phyloP scores from a whole-genome alignment of 2,113 vertebrate species.

The Taxidea taxus region DNA sequence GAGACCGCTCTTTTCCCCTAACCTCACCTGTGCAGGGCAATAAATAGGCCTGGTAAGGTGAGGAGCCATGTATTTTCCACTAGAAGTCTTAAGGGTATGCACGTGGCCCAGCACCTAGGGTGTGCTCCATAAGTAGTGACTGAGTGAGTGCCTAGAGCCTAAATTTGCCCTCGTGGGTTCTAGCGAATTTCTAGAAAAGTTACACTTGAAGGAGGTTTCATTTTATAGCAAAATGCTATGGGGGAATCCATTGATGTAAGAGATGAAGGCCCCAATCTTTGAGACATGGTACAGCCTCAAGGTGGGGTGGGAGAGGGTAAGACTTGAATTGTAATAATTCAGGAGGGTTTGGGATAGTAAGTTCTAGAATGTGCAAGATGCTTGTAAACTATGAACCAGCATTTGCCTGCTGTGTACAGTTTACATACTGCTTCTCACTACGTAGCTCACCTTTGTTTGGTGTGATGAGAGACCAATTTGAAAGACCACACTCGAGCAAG shows the following conservation, averaged over 20 bases:
- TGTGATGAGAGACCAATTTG: background rate
- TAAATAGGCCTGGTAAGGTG: background rate
- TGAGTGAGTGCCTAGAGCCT: background rate
- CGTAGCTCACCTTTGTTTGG: background rate
- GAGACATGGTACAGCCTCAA: background rate
- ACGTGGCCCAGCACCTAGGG: background rate
- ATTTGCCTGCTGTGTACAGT: background rate
- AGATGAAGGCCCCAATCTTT: background rate
- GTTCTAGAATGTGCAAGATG: background rate
- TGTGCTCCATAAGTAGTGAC: background rate
- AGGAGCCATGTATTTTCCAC: background rate
- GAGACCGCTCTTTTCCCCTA: background rate
- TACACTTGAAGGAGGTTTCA: background rate
- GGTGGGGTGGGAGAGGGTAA: background rate
- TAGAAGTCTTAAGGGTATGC: background rate
- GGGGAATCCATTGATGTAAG: background rate
- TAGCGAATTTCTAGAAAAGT: background rate
- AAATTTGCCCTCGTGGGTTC: background rate
- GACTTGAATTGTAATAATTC: background rate
- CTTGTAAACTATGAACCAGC: background rate
- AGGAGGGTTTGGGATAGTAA: background rate
- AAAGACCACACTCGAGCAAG: background rate
- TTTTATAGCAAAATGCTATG: background rate
- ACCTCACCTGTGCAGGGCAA: background rate
- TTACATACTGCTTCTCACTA: background rate